phyloP scores from a whole-genome alignment of 2,888 invertebrate species.

The Apoderus coryli region DNA sequence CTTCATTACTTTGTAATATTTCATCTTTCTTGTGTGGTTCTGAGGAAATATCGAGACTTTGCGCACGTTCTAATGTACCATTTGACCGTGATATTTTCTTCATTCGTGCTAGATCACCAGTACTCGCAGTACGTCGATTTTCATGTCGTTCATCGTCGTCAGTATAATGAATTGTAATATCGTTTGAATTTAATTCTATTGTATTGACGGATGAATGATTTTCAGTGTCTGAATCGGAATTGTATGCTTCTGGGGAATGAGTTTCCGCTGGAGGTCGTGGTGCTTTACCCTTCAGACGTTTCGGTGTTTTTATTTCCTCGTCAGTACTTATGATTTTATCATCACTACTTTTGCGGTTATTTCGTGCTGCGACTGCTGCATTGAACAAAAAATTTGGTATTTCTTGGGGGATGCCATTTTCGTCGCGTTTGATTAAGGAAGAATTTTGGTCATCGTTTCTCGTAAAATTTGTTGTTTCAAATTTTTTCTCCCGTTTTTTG shows the following conservation, averaged over 20 bases:
- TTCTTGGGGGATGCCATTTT: conserved; percentile 51
- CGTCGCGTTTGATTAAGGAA: conserved; percentile 44
- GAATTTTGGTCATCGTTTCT: conserved; percentile 31
- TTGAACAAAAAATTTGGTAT: conserved; percentile 57
- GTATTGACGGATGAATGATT: conserved; percentile 39
- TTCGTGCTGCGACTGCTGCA: conserved; percentile 54
- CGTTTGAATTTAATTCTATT: conserved; percentile 58
- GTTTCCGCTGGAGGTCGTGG: conserved; percentile 45
- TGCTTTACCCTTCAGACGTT: conserved; percentile 56
- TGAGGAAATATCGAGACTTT: conserved; percentile 62
- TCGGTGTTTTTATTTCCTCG: conserved; percentile 33
- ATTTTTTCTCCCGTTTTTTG: conserved; percentile 35
- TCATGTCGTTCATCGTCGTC: conserved; percentile 45
- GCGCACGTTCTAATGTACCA: conserved; percentile 59
- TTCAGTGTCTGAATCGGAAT: conserved; percentile 36
- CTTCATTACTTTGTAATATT: conserved; percentile 17
- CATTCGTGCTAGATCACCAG: conserved; percentile 64
- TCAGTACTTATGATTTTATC: conserved; percentile 21
- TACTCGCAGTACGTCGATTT: conserved; percentile 58
- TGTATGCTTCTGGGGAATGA: conserved; percentile 20
- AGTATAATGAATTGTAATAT: conserved; percentile 59
- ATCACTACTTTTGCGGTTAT: conserved; percentile 45
- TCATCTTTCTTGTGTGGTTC: conserved; percentile 19
- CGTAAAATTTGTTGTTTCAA: too few relatives aligned
- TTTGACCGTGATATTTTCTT: conserved; percentile 29